phyloP scores from a whole-genome alignment of 2,113 vertebrate species.

The Sminthopsis crassicaudata region DNA sequence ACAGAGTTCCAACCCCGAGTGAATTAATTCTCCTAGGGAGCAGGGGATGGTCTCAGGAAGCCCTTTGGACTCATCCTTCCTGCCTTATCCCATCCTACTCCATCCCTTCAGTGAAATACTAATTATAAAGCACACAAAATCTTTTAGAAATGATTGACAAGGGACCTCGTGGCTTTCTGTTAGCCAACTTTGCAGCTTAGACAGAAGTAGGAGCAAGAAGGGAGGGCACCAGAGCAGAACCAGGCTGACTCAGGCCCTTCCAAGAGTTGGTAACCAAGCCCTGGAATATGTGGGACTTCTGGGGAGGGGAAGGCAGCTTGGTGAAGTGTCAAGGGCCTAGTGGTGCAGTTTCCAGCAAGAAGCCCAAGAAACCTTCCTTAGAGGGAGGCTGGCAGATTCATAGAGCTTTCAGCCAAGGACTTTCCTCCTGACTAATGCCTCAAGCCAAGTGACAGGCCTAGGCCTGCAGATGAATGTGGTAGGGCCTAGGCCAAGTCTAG shows the following conservation, averaged over 20 bases:
- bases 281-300: not conserved
- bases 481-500: not conserved
- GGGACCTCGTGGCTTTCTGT: not conserved
- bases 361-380: conserved; percentile 1
- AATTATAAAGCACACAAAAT: not conserved
- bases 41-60: not conserved
- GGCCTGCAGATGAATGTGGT: not conserved
- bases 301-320: conserved; percentile 19
- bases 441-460: not conserved
- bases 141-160: not conserved
- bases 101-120: not conserved
- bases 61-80: not conserved
- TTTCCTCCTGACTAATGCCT: not conserved
- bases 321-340: conserved; percentile 39
- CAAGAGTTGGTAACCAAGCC: not conserved
- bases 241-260: not conserved
- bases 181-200: not conserved
- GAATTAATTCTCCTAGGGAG: not conserved
- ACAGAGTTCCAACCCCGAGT: not conserved
- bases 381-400: conserved; percentile 17
- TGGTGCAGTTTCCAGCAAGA: conserved; percentile 1
- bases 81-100: not conserved
- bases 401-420: not conserved
- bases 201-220: not conserved
- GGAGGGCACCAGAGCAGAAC: not conserved